phyloP scores from a whole-genome alignment of 2,888 invertebrate species.

The Ophion costatus region DNA sequence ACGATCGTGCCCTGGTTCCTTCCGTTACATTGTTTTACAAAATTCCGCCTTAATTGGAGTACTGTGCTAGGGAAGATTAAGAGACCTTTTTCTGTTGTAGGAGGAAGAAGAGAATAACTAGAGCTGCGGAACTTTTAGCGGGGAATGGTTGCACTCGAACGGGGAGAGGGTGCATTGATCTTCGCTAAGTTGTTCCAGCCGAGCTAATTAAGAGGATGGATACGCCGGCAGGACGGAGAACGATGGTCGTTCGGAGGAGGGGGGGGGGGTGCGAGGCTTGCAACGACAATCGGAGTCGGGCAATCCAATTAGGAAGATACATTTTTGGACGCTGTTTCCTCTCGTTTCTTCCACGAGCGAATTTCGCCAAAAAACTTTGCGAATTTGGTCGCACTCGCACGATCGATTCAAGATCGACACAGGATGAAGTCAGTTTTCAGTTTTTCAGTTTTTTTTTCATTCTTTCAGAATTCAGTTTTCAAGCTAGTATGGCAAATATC shows the following conservation, averaged over 20 bases:
- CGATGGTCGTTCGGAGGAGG: conserved; percentile 19
- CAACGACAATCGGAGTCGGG: conserved; percentile 58
- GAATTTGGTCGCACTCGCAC: conserved; percentile 20
- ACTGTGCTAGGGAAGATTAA: not conserved
- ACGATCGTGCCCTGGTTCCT: not conserved
- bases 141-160: not conserved
- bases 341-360: not conserved
- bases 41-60: not conserved
- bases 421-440: too few relatives aligned
- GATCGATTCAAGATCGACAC: not conserved
- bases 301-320: conserved; percentile 75
- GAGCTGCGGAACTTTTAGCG: conserved; percentile 25
- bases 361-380: conserved; percentile 21
- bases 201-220: conserved; percentile 65
- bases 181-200: conserved; percentile 58
- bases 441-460: too few relatives aligned
- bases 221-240: conserved; percentile 41
- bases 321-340: conserved; percentile 62
- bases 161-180: conserved; percentile 41
- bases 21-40: not conserved
- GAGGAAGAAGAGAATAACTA: conserved; percentile 3
- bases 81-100: not conserved
- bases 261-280: not conserved
- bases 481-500: too few relatives aligned
- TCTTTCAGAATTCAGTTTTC: too few relatives aligned